A percentile compares a stretch with the other conserved stretches of the same genome.
These are phyloP conservation scores for Elmis aenea DNA, from an alignment of 2,888 invertebrate species.

Conservation along the genomic window DNA sequence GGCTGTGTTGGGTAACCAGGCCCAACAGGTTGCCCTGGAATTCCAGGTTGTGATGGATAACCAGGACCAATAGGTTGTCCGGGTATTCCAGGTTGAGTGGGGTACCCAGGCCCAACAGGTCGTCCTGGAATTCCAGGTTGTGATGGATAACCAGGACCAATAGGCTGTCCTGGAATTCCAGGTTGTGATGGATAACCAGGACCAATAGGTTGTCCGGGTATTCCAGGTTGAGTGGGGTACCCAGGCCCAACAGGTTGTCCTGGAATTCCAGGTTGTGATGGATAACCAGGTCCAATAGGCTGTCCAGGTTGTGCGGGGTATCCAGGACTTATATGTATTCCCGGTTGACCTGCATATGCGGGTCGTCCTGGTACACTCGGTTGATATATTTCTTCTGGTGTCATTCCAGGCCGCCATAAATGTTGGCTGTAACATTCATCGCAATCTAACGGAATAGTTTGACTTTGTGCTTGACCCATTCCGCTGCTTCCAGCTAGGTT, in stretches of 20 bases:
- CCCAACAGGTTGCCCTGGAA: conserved; percentile 11
- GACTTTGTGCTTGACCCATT: conserved; percentile 87
- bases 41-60: conserved; percentile 13
- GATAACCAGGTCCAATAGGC: conserved; percentile 9
- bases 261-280: conserved; percentile 4
- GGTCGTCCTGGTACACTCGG: conserved; percentile 11
- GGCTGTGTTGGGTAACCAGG: conserved; percentile 5
- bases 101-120: conserved; percentile 6
- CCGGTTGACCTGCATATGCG: conserved; percentile 8
- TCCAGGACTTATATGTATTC: conserved; percentile 13
- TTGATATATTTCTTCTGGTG: conserved; percentile 12
- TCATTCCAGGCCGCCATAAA: conserved; percentile 7
- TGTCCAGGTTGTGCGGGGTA: conserved; percentile 6
- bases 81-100: conserved; percentile 4
- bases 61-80: conserved; percentile 7
- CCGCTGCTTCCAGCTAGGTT: conserved; percentile 76
- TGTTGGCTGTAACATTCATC: conserved; percentile 57
- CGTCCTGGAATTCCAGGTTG: conserved; percentile 16
- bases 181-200: conserved; percentile 5
- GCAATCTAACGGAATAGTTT: conserved; percentile 66
- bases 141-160: conserved; percentile 2
- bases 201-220: conserved; percentile 11
- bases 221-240: conserved; percentile 17
- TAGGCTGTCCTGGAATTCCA: conserved; percentile 7
- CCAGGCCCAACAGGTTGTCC: conserved; percentile 7